Conservation (phyloP, 2,797 vertebrate species). For the Apogon hyalosoma region DNA sequence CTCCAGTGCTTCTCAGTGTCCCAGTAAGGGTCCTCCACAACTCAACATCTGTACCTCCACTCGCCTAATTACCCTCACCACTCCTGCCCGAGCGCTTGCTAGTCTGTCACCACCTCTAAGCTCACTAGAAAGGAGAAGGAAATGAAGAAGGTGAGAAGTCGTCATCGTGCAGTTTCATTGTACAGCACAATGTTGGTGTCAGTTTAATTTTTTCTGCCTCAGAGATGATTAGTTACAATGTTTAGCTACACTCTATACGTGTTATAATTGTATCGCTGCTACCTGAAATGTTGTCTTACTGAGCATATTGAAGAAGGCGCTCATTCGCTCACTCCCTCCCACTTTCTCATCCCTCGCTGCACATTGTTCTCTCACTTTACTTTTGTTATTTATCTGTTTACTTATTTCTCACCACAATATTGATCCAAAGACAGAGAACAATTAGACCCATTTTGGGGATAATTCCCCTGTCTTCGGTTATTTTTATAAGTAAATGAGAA, state of each 20-base stretch:
- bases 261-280: slow-evolving; percentile 3
- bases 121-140: slow-evolving; percentile 49
- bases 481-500: slow-evolving; percentile 85
- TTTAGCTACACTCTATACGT: not conserved
- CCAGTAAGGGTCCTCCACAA: slow-evolving; percentile 86
- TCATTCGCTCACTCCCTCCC: slow-evolving; percentile 2
- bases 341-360: slow-evolving; percentile 10
- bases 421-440: slow-evolving; percentile 77
- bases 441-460: slow-evolving; percentile 82
- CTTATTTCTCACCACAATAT: slow-evolving; percentile 72
- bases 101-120: slow-evolving; percentile 85
- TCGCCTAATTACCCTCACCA: slow-evolving; percentile 90
- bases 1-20: slow-evolving; percentile 83
- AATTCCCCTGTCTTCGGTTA: slow-evolving; percentile 80
- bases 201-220: slow-evolving; percentile 4
- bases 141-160: slow-evolving; percentile 52
- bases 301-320: slow-evolving; percentile 9
- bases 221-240: not conserved
- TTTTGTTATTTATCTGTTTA: slow-evolving; percentile 71
- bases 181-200: slow-evolving; percentile 1
- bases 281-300: not conserved
- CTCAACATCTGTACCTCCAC: slow-evolving; percentile 91
- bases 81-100: slow-evolving; percentile 83
- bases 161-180: slow-evolving; percentile 16
- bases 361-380: slow-evolving; percentile 60